Base-by-base conservation (phyloP, 2,888 invertebrate species). In the Metacarcinus magister region DNA sequence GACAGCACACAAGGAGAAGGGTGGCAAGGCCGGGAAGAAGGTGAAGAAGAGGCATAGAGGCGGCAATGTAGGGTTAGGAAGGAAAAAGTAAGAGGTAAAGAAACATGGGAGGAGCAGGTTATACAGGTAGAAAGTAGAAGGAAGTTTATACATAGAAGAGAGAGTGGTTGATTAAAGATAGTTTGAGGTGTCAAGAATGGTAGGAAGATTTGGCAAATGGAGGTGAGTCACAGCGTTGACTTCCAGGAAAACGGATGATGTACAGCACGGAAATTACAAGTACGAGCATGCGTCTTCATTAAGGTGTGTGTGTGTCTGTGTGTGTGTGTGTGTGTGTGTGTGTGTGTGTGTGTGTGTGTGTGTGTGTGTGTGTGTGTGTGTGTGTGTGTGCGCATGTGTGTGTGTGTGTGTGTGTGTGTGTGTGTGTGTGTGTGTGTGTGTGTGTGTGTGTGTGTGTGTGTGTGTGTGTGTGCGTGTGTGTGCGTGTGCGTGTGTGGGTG, bases 381-480 rank as follows among this genome's bases (percentile, higher is more conserved):
- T 92, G 48, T 46, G 48, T n/a, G 48, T n/a, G 13, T 19, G 54
- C 48, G 92, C n/a, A 54, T 92, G 54, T 54, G 67, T 67, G 93
- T 93, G 60, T 67, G 28, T 93, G 60, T 93, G 48, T 93, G 60
- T 93, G 60, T 93, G 93, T 93, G 93, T 67, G 67, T 93, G 92
- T 93, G 67, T 93, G 93, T 93, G 93, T 93, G 93, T 67, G 54
- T 60, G 93, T 93, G 93, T 67, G 67, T 67, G 67, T 67, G 67
- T 67, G 67, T 90, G 90, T 90, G 90, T 90, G 90, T 90, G 90
- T 90, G 90, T 90, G 90, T 90, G 90, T 90, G 90, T 90, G 90
- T 90, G 90, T 90, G 90, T 90, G 90, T 90, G 90, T 90, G 90
- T 90, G 90, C 32, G 90, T 90, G 90, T 90, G 90, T 44, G 90